Evolutionary conservation across 2,888 invertebrate species (phyloP), one percentile per base, ranked within the genome.

Genomic region (Villa cingulata): DNA sequence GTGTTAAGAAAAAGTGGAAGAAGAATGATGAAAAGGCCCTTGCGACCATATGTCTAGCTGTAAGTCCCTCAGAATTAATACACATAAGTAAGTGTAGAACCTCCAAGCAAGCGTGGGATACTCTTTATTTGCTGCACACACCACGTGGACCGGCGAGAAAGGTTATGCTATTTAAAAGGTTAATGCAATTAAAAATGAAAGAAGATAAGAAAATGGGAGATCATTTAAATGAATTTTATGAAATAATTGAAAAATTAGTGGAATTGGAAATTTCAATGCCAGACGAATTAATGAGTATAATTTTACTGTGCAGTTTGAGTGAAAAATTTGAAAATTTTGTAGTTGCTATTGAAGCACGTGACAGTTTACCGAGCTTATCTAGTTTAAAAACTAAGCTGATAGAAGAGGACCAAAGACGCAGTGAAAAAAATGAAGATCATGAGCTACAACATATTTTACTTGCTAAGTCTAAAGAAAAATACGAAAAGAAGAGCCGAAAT

Each of bases 321-420:
- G 32, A 42, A 14, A 19, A 14, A 2, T 42, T 14, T 34, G 45
- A 46, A 32, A 47, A 47, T 47, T 37, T 46, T 12, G 50, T 47
- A n/a, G 19, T 51, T 17, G 42, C 53, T 2, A 50, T 51, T 17
- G 51, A 53, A 20, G 43, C 49, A 14, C 48, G 52, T 27, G 49
- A 51, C 34, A 17, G 17, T 1, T 46, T 53, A 29, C 53, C 51
- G n/a, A 14, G 44, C 14, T 36, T 51, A 4, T 16, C 19, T 34
- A 4, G 3, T 1, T 36, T 51, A 4, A 49, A 52, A 23, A 16
- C 47, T 10, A 52, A 52, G 18, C 15, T 52, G 4, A 19, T 49
- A 10, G 52, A 52, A n/a, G 52, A 53, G 16, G 20, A 18, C 6
- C 14, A 19, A 32, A 32, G 42, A 15, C n/a, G 42, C 14, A 6